phyloP scores from a whole-genome alignment of 2,113 vertebrate species.

The Calyptommatus sinebrachiatus region DNA sequence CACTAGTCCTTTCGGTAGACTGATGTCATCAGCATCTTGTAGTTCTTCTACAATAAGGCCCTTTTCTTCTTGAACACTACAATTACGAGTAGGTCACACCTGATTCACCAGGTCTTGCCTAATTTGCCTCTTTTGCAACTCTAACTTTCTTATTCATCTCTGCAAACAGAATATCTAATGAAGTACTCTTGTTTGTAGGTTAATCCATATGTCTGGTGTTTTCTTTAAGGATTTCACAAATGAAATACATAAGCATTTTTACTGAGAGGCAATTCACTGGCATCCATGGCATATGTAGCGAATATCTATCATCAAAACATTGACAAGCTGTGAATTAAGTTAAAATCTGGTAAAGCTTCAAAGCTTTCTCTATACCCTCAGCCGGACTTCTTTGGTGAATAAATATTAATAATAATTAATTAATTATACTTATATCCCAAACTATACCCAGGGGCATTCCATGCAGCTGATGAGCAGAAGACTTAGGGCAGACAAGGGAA shows the following conservation, averaged over 20 bases:
- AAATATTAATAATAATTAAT: background rate
- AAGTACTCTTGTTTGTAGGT: background rate
- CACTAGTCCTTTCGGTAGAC: background rate
- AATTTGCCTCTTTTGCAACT: background rate
- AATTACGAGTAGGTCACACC: background rate
- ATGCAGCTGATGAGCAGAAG: too few species aligned
- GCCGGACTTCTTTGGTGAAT: constrained; percentile 73
- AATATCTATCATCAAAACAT: constrained; percentile 73
- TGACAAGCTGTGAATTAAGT: constrained; percentile 80
- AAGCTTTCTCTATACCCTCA: constrained; percentile 75
- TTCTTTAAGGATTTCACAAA: background rate
- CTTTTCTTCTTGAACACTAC: background rate
- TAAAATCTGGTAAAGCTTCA: constrained; percentile 87
- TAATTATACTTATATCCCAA: too few species aligned
- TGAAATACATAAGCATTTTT: background rate
- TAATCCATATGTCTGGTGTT: background rate
- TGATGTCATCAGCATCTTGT: background rate
- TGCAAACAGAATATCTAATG: background rate
- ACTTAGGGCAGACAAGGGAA: too few species aligned
- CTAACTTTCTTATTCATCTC: background rate
- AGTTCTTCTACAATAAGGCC: background rate
- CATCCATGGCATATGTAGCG: constrained; percentile 62
- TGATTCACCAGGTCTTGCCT: background rate
- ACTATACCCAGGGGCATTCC: too few species aligned
- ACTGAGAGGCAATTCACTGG: constrained; percentile 10